A percentile compares a stretch with the other conserved stretches of the same genome.
These are phyloP conservation scores for Drosophila tsacasi DNA, from an alignment of 1,140 invertebrate genomes.

Conservation along the genomic window DNA sequence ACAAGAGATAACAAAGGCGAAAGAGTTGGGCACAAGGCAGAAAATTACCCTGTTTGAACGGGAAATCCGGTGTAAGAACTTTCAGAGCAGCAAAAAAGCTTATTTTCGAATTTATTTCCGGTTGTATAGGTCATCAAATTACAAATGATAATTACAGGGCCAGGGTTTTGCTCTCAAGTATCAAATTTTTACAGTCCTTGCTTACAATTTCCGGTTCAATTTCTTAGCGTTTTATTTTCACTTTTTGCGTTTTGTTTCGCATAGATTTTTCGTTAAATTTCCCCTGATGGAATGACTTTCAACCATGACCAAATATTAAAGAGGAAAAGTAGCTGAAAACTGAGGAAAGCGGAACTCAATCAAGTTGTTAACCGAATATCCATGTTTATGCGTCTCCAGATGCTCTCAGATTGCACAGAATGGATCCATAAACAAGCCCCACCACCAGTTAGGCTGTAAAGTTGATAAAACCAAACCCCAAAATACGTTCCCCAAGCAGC, in stretches of 20 bases:
- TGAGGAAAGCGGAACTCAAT: conserved; percentile 29
- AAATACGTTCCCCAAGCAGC: conserved; percentile 20
- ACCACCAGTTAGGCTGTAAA: conserved; percentile 31
- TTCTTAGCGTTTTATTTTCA: background rate
- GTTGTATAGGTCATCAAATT: conserved; percentile 1
- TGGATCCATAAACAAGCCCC: conserved; percentile 46
- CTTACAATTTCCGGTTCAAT: conserved; percentile 2
- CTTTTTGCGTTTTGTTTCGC: too few relatives aligned
- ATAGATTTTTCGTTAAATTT: background rate
- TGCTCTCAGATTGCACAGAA: conserved; percentile 30
- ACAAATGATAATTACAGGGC: background rate
- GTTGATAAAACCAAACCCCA: conserved; percentile 44
- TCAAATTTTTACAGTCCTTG: background rate
- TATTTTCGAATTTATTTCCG: conserved; percentile 13
- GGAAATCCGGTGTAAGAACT: conserved; percentile 7
- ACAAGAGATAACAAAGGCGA: conserved; percentile 29
- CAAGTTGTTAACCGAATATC: conserved; percentile 33
- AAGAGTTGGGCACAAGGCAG: conserved; percentile 14
- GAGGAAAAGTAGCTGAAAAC: background rate
- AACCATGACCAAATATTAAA: background rate
- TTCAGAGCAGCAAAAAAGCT: background rate
- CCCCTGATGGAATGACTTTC: background rate
- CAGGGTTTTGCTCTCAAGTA: background rate
- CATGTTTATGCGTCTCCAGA: conserved; percentile 40
- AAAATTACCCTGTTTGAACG: conserved; percentile 37